Evolutionary conservation across 2,113 vertebrate genomes (phyloP).

Genomic region (Micronisus gabar): DNA sequence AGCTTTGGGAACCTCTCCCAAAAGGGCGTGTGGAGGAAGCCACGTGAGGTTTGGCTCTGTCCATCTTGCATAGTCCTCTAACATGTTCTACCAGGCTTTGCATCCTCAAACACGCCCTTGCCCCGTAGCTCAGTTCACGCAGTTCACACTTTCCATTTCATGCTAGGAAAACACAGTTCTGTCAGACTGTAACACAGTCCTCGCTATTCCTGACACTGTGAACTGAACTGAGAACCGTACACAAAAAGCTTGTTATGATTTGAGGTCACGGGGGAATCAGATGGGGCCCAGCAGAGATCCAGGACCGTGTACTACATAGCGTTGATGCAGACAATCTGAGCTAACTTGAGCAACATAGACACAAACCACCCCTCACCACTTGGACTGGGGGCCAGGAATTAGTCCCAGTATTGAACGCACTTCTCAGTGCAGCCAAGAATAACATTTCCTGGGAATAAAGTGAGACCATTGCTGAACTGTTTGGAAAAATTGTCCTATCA

Average conservation of each 20-base stretch:
- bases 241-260: conserved; percentile 38
- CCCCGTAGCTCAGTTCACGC: neutral
- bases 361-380: conserved; percentile 40
- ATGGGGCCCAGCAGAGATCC: neutral
- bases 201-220: conserved; percentile 26
- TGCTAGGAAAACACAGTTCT: conserved; percentile 14
- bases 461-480: neutral
- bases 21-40: neutral
- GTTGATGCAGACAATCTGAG: neutral
- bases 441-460: conserved; percentile 48
- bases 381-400: conserved; percentile 18
- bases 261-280: neutral
- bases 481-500: conserved; percentile 25
- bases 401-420: neutral
- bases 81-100: neutral
- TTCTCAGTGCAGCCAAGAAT: conserved; percentile 28
- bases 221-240: neutral
- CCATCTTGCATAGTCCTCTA: neutral
- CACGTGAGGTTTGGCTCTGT: neutral
- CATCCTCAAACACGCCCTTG: neutral
- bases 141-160: neutral
- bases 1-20: neutral
- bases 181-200: conserved; percentile 28
- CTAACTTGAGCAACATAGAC: neutral
- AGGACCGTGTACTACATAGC: neutral